Evolutionary conservation across 2,888 invertebrate genomes (phyloP), one percentile per base, ranked within the genome.

Genomic region (Zootermopsis nevadensis): DNA sequence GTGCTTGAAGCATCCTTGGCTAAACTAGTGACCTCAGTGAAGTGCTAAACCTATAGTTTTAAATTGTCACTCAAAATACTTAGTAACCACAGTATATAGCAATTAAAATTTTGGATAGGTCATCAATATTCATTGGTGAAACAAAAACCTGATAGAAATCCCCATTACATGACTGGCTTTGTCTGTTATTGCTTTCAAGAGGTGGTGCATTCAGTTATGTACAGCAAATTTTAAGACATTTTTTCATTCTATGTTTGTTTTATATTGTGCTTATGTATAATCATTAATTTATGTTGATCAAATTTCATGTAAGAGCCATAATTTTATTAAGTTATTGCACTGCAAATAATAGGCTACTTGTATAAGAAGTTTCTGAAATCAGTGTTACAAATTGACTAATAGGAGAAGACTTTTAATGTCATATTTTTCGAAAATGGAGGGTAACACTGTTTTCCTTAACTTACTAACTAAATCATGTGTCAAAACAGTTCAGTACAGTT

Each of bases 1-100:
- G 89, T 98, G 98, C 92, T 93, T 99, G 89, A 94, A 95, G 90
- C 99, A 99, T 92, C 95, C 96, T 81, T 99, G 99, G 99, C 93
- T 99, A 88, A 91, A 91, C 84, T 88, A 89, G 83, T 53, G 74
- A 80, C 77, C 77, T 77, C n/a, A 55, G 30, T 53, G 30, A 27
- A 60, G 33, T 35, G 24, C 55, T 35, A 66, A 38, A 24, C 42
- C 42, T 38, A 30, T 67, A 69, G 42, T 80, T 80, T n/a, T 38
- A 67, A 30, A 48, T 77, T 80, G 22, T 60, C 27, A 48, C 24
- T 80, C 15, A 38, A 80, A 80, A 53, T 22, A 30, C 35, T 80
- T 80, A 77, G 77, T 53, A 24, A 77, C 24, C 77, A 66, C 7
- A 19, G n/a, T 66, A 79, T 38, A 15, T 79, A 66, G 35, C 27